Base-by-base conservation (phyloP, 2,888 invertebrate species). In the Petrolisthes manimaculis region DNA sequence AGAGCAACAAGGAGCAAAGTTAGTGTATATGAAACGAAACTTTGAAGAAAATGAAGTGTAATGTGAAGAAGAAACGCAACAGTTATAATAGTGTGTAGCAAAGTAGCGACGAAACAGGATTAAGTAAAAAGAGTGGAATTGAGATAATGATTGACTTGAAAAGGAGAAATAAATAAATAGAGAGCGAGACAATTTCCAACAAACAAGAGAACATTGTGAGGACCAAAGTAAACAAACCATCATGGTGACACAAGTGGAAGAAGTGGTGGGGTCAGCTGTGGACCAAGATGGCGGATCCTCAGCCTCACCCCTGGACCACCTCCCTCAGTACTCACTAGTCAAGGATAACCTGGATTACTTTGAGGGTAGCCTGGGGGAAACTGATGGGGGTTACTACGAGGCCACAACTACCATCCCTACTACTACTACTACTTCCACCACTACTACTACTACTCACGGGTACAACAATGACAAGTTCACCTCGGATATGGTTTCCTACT, bases 301-400 rank as follows among this genome's bases (percentile, higher is more conserved):
- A 18, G 71, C 77, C 61, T 89, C 89, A 37, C 89, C 89, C 3
- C 74, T 89, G 71, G 85, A 89, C 21, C 85, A 75, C 53, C 86
- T 89, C 14, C 54, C 82, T 4, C 85, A 89, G 83, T 89, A 89
- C 71, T 69, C 89, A 3, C 81, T 89, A 24, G 86, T 82, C 6
- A 81, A 89, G 56, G 79, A 82, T 3, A 85, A 89, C 55, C 86
- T 89, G 55, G 83, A 89, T 71, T 89, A 89, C 83, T 83, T 89
- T 21, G 89, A 89, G 12, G 55, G 77, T 24, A 83, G 78, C 51
- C 54, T 89, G 4, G 82, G 82, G 4, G 53, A 53, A 12, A 82
- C 18, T 21, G 86, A 86, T n/a, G 37, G 84, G 6, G 51, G 83
- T 21, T 89, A 84, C 83, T 89, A 86, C 18, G 89, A 86, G n/a